Evolutionary conservation across 2,113 vertebrate species (phyloP).

Genomic region (Petrocephalus microphthalmus): DNA sequence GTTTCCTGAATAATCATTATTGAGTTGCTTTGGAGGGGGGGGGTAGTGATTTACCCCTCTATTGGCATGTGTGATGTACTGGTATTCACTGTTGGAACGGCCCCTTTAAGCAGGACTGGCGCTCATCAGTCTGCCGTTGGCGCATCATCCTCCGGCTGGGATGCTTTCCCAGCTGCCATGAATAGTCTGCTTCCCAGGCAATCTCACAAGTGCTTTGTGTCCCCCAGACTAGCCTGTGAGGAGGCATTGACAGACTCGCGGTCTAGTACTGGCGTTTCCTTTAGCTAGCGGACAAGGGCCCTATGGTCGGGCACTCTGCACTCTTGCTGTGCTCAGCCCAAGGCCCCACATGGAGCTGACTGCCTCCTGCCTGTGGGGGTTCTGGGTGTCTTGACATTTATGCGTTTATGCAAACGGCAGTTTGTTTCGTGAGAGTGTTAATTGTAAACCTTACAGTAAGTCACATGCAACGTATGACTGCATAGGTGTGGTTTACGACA

Average conservation of each 20-base stretch:
- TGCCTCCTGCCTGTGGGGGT: too few relatives aligned
- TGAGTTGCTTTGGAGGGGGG: background rate
- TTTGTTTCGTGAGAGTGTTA: background rate
- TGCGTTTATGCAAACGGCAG: background rate
- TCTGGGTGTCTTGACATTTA: background rate
- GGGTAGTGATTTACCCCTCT: background rate
- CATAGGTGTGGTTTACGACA: background rate
- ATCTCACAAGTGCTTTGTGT: background rate
- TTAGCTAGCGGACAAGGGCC: background rate
- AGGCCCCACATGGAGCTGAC: too few relatives aligned
- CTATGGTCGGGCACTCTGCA: background rate
- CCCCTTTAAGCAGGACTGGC: background rate
- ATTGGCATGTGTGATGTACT: background rate
- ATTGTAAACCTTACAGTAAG: background rate
- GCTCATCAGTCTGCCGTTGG: background rate
- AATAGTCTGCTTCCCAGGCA: background rate
- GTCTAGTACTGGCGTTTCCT: background rate
- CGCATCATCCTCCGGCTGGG: background rate
- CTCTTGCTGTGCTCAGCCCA: background rate
- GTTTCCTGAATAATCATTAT: background rate
- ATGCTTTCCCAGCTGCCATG: background rate
- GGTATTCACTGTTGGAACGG: background rate
- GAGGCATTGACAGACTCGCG: background rate
- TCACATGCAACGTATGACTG: background rate
- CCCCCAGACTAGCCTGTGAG: background rate